A percentile compares a stretch with the other conserved stretches of the same genome.
Evolutionary conservation across 2,113 vertebrate species (phyloP).

Genomic region (Bungarus multicinctus): DNA sequence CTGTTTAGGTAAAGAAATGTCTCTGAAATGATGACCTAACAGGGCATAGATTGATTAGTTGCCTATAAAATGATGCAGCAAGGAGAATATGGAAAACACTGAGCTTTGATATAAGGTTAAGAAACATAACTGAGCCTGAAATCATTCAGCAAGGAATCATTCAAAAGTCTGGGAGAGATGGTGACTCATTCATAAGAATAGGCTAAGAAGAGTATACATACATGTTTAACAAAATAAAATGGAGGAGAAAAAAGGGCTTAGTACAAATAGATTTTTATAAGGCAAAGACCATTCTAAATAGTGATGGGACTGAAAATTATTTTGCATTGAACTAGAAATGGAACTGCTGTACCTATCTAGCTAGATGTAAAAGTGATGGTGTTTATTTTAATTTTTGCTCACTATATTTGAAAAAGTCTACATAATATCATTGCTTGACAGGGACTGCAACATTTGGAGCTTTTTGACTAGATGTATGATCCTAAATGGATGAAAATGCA

Average conservation of each 20-base stretch:
- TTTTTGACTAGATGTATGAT: not conserved
- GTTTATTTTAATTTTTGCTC: not conserved
- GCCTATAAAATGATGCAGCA: not conserved
- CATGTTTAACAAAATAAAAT: not conserved
- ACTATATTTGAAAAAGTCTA: not conserved
- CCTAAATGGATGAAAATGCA: constrained; percentile 1
- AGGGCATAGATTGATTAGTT: not conserved
- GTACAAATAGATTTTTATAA: not conserved
- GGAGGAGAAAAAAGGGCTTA: not conserved
- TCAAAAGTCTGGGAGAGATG: not conserved
- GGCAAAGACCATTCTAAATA: not conserved
- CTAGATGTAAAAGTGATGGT: not conserved
- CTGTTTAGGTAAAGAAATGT: not conserved
- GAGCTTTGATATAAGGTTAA: not conserved
- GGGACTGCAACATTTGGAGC: not conserved
- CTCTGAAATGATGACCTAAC: not conserved
- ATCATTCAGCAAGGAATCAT: not conserved
- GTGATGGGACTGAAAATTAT: not conserved
- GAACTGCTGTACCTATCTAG: not conserved
- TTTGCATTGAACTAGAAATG: not conserved
- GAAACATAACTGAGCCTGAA: not conserved
- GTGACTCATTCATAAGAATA: not conserved
- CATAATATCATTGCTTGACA: not conserved
- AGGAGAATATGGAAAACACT: not conserved
- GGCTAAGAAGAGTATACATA: not conserved